Evolutionary conservation across 2,113 vertebrate species (phyloP).

Genomic region (Gadus chalcogrammus): DNA sequence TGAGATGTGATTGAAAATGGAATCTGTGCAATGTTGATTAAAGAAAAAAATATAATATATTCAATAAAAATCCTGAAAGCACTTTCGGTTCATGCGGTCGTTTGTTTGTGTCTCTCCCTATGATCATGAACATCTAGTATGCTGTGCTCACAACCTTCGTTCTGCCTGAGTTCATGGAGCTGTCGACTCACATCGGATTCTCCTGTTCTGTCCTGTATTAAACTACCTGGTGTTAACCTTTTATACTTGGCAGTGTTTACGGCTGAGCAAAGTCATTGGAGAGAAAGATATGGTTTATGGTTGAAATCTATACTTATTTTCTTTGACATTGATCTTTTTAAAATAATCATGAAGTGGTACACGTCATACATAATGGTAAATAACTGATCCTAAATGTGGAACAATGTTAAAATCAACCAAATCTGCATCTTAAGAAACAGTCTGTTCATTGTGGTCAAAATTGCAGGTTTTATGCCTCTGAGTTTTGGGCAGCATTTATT

Average conservation of each 20-base stretch:
- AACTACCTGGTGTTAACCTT: not conserved
- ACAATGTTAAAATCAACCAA: too few relatives aligned
- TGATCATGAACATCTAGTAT: not conserved
- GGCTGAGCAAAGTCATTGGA: not conserved
- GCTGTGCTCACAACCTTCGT: not conserved
- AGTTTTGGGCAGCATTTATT: too few relatives aligned
- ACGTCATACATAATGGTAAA: too few relatives aligned
- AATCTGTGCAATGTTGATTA: slow-evolving; percentile 82
- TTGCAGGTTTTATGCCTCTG: too few relatives aligned
- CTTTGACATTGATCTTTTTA: too few relatives aligned
- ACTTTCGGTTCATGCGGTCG: not conserved
- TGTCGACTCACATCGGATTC: not conserved
- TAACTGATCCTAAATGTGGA: too few relatives aligned
- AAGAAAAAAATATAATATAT: slow-evolving; percentile 79
- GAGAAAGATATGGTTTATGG: not conserved
- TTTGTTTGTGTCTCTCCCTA: slow-evolving; percentile 13
- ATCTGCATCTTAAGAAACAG: too few relatives aligned
- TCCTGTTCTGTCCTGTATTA: not conserved
- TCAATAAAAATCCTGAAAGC: slow-evolving; percentile 73
- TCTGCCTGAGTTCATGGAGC: not conserved
- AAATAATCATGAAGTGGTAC: too few relatives aligned
- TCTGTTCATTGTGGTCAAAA: too few relatives aligned
- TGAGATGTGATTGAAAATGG: slow-evolving; percentile 79
- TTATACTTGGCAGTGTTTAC: not conserved
- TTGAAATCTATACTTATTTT: too few relatives aligned